These are phyloP conservation scores for Virgularia gustaviana DNA, from an alignment of 92 coral and sea anemone genomes.

Conservation along the genomic window DNA sequence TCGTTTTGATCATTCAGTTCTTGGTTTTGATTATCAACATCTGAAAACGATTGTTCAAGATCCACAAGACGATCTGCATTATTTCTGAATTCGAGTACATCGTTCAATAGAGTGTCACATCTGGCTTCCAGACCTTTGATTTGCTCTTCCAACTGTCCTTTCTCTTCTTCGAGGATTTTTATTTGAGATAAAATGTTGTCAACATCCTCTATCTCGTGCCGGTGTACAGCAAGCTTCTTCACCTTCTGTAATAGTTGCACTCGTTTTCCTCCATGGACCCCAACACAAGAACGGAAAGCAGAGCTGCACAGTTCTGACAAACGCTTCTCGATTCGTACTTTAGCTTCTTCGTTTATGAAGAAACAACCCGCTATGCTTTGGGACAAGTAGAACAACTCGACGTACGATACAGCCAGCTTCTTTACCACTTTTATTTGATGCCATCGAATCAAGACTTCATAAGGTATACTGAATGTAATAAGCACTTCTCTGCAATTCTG, in stretches of 20 bases:
- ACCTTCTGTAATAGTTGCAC: conserved; percentile 3
- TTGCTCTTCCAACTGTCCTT: conserved; percentile 8
- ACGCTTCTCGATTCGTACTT: conserved; percentile 17
- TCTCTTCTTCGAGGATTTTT: conserved; percentile 14
- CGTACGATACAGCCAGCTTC: conserved; percentile 16
- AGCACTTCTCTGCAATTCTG: conserved; percentile 6
- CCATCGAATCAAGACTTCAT: background rate
- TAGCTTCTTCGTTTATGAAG: conserved; percentile 24
- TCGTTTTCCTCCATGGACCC: conserved; percentile 12
- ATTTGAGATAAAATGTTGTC: conserved; percentile 10
- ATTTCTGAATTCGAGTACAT: background rate
- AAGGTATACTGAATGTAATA: conserved; percentile 11
- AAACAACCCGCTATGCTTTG: conserved; percentile 1
- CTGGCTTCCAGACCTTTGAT: conserved; percentile 8
- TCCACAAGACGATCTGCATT: background rate
- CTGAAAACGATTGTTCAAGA: conserved; percentile 9
- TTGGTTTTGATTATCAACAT: conserved; percentile 15
- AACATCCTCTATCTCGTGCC: conserved; percentile 2
- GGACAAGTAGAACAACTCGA: conserved; percentile 17
- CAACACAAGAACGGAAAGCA: conserved; percentile 21
- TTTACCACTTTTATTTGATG: conserved; percentile 8
- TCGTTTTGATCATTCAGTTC: conserved; percentile 31
- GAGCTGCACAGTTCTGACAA: conserved; percentile 29
- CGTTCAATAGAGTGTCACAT: conserved; percentile 8
- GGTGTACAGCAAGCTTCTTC: conserved; percentile 21